A percentile compares a stretch with the other conserved stretches of the same genome.
Evolutionary conservation across 2,113 vertebrate species (phyloP).

Genomic region (Antennarius striatus): DNA sequence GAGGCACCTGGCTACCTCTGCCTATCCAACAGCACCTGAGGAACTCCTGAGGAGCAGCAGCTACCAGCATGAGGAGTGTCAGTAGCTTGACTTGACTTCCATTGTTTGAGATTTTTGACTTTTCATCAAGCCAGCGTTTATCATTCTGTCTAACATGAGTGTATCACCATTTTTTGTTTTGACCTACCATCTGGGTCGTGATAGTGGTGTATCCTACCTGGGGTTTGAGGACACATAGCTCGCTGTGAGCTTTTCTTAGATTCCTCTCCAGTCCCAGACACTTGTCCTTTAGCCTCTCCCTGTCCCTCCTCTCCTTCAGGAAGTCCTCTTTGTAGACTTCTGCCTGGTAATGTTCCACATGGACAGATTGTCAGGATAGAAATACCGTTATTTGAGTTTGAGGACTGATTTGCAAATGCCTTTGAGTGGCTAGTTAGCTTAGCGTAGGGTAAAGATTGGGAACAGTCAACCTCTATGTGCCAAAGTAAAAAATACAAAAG

Average conservation of each 20-base stretch:
- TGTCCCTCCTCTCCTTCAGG: constrained; percentile 63
- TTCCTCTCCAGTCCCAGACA: constrained; percentile 57
- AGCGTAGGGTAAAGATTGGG: neutral
- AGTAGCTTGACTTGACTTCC: no score
- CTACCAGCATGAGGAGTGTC: no score
- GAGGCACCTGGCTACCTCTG: no score
- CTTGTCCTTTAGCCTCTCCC: constrained; percentile 61
- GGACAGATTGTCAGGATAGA: neutral
- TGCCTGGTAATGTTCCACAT: constrained; percentile 38
- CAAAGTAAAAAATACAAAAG: neutral
- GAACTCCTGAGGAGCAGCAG: no score
- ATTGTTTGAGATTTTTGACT: no score
- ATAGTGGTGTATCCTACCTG: constrained; percentile 43
- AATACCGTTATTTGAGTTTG: no score
- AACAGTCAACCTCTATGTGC: neutral
- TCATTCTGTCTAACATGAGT: no score
- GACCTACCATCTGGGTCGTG: no score
- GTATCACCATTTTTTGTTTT: no score
- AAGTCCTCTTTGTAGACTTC: constrained; percentile 75
- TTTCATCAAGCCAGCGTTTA: no score
- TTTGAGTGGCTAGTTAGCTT: neutral
- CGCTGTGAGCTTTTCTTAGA: constrained; percentile 58
- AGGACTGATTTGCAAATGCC: neutral
- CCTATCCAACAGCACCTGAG: no score
- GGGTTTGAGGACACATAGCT: constrained; percentile 49